Evolutionary conservation across 2,888 invertebrate species (phyloP), one percentile per base, ranked within the genome.

Genomic region (Endotricha flammealis): DNA sequence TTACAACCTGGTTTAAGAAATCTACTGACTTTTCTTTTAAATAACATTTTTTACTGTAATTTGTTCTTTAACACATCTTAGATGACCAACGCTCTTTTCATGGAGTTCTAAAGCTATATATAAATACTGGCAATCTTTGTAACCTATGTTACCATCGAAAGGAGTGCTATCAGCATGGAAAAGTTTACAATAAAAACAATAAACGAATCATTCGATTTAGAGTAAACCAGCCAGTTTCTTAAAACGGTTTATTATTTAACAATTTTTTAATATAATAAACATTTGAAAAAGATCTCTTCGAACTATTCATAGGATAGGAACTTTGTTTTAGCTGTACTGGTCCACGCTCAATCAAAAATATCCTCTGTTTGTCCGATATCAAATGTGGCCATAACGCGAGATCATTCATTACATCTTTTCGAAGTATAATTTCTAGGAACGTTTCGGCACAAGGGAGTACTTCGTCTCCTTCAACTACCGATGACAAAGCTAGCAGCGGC

Each of bases 251-350:
- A 11, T 32, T 37, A 33, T 37, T 38, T 34, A 28, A 32, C 29
- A 8, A 12, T 16, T 11, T 14, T 13, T 11, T 37, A 48, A 56
- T 57, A 53, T 50, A 42, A 54, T 32, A 40, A 9, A 9, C 30
- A 43, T 43, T 38, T 35, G 40, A 43, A 38, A 39, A 35, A 23
- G 32, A 39, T 24, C 30, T 30, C 25, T 42, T 39, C 16, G 36
- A 36, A 39, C 36, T 16, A 16, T 16, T 16, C 16, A 6, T 4
- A 16, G 16, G 16, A 16, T 16, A 16, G 3, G 16, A 16, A 16
- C 16, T 6, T 6, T 4, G 4, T 16, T 16, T 16, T 16, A 16
- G 4, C 16, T 16, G 16, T 16, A 16, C 16, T 16, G 16, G 16
- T 16, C n/a, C n/a, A n/a, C n/a, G n/a, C n/a, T n/a, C n/a, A n/a